phyloP scores from a whole-genome alignment of 2,113 vertebrate species.

The Periophthalmodon schlosseri region DNA sequence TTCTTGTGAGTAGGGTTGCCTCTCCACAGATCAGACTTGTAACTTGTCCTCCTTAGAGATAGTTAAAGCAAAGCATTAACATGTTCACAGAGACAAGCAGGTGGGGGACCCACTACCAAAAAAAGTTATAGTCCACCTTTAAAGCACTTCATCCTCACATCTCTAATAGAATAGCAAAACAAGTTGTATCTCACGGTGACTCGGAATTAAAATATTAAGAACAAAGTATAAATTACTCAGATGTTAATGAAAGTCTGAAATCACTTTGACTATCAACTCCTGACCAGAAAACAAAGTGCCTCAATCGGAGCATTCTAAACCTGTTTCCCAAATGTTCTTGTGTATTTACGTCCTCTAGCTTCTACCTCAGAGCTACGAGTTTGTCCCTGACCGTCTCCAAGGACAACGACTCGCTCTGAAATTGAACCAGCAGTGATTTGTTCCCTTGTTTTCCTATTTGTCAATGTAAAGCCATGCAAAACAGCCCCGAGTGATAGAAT shows the following conservation, averaged over 20 bases:
- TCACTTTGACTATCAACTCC: background rate
- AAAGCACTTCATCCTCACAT: background rate
- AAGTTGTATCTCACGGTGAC: background rate
- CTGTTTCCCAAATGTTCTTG: background rate
- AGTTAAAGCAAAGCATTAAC: background rate
- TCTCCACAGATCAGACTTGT: too few species aligned
- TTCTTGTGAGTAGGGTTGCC: background rate
- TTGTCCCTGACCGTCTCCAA: constrained; percentile 24
- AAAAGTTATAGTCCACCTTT: too few species aligned
- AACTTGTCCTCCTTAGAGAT: too few species aligned
- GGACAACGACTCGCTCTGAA: constrained; percentile 25
- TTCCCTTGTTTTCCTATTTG: constrained; percentile 21
- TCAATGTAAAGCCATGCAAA: constrained; percentile 26
- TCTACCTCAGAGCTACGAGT: constrained; percentile 7
- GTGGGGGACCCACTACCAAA: background rate
- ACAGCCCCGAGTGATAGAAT: constrained; percentile 25
- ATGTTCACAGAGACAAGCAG: background rate
- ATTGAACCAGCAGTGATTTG: constrained; percentile 34
- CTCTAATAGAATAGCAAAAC: background rate
- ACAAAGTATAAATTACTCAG: background rate
- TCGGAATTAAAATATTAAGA: background rate
- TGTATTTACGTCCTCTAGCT: constrained; percentile 18
- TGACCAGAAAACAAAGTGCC: constrained; percentile 18
- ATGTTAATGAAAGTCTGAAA: background rate
- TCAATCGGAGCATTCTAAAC: background rate